Evolutionary conservation across 35 echinoderm and acorn worm species (phyloP).

Genomic region (Antedon bifida): DNA sequence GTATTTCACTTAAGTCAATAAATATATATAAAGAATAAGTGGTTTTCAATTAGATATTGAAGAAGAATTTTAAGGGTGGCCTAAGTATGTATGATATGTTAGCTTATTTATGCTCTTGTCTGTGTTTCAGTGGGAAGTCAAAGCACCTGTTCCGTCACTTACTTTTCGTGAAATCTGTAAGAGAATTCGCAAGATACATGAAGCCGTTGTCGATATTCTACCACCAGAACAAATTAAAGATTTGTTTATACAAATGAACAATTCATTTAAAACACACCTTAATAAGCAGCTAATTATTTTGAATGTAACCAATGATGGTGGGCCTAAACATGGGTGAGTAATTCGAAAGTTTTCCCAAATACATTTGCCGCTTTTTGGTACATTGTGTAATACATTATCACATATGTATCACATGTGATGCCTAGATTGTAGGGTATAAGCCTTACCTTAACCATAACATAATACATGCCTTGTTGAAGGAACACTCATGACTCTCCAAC

Average conservation of each 20-base stretch:
- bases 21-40: no score
- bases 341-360: background rate
- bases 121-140: slow-evolving; percentile 82
- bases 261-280: slow-evolving; percentile 80
- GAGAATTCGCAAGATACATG: slow-evolving; percentile 62
- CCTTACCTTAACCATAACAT: no score
- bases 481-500: no score
- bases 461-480: no score
- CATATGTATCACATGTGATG: no score
- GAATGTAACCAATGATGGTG: slow-evolving; percentile 95
- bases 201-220: slow-evolving; percentile 84
- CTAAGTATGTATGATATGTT: background rate
- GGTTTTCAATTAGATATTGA: no score
- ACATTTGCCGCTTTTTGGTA: background rate
- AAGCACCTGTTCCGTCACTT: slow-evolving; percentile 84
- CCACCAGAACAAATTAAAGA: slow-evolving; percentile 94
- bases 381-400: no score
- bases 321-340: slow-evolving; percentile 89
- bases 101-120: background rate
- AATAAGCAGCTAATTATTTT: slow-evolving; percentile 59
- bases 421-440: no score
- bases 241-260: slow-evolving; percentile 77
- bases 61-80: no score
- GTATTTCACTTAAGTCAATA: no score
- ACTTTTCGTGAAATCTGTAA: slow-evolving; percentile 98